Evolutionary conservation across 2,888 invertebrate species (phyloP).

Genomic region (Hypena proboscidalis): DNA sequence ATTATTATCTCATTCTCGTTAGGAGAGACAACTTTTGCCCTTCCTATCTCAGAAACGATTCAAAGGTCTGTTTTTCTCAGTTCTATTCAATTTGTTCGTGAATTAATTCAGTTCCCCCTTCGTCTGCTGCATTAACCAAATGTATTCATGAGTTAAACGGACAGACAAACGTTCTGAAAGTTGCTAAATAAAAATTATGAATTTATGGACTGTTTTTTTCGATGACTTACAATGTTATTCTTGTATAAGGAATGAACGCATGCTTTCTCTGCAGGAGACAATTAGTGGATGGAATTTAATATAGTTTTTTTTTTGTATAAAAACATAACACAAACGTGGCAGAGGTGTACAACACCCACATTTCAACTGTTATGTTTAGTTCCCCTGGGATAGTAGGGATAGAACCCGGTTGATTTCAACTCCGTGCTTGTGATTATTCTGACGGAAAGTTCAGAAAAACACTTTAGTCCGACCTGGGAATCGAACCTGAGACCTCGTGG

Average conservation of each 20-base stretch:
- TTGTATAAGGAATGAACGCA: background rate
- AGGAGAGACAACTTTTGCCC: slow-evolving; percentile 15
- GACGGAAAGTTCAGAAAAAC: too few relatives aligned
- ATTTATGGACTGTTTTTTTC: slow-evolving; percentile 4
- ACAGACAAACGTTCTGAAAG: slow-evolving; percentile 31
- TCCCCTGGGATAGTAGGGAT: too few relatives aligned
- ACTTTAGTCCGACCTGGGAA: too few relatives aligned
- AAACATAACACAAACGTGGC: too few relatives aligned
- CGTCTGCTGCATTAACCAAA: slow-evolving; percentile 57
- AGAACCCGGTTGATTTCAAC: too few relatives aligned
- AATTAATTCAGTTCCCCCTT: slow-evolving; percentile 55
- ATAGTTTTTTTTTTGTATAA: too few relatives aligned
- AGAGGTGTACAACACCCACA: too few relatives aligned
- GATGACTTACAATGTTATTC: background rate
- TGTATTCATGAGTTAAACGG: slow-evolving; percentile 61
- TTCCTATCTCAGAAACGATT: slow-evolving; percentile 32
- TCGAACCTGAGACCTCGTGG: too few relatives aligned
- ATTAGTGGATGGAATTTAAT: too few relatives aligned
- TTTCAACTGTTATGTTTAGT: too few relatives aligned
- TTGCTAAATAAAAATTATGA: slow-evolving; percentile 33
- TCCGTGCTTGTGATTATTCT: too few relatives aligned
- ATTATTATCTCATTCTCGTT: slow-evolving; percentile 1
- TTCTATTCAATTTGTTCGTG: slow-evolving; percentile 59
- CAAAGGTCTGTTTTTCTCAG: slow-evolving; percentile 48
- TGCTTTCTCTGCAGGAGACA: too few relatives aligned